Percentiles rank a stretch among this genome's conserved stretches.
Evolutionary conservation across 2,888 invertebrate genomes (phyloP).

Genomic region (Cheilosia variabilis): DNA sequence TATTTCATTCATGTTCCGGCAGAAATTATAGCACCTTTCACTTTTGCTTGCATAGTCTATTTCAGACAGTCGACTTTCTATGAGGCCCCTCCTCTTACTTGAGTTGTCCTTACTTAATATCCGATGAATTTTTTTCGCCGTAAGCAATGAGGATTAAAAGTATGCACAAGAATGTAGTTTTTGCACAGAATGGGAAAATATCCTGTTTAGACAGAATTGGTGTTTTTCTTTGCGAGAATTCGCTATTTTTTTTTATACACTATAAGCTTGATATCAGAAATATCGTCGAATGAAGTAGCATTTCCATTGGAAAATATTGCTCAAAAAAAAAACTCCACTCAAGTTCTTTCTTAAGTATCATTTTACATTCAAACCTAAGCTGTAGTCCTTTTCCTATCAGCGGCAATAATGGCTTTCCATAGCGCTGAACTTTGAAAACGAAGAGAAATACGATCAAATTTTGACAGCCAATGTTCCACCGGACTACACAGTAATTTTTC

Average conservation of each 20-base stretch:
- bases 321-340: too few species aligned
- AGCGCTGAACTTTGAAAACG: slow-evolving; percentile 17
- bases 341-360: too few species aligned
- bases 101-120: slow-evolving; percentile 6
- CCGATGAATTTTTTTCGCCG: background rate
- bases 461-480: slow-evolving; percentile 49
- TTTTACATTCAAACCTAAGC: too few species aligned
- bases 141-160: background rate
- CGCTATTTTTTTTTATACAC: too few species aligned
- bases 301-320: too few species aligned
- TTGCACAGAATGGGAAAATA: too few species aligned
- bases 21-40: slow-evolving; percentile 8
- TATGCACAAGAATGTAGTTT: too few species aligned
- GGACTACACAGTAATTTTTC: slow-evolving; percentile 51
- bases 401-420: slow-evolving; percentile 27
- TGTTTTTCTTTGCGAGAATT: too few species aligned
- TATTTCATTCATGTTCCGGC: background rate
- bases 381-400: slow-evolving; percentile 6
- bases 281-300: too few species aligned
- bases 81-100: background rate
- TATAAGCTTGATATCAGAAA: too few species aligned
- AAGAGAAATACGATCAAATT: slow-evolving; percentile 40
- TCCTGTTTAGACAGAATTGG: too few species aligned
- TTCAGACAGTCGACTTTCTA: background rate
- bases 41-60: slow-evolving; percentile 6